A percentile compares a stretch with the other conserved stretches of the same genome.
These are phyloP conservation scores for Halcyon badia DNA, from an alignment of 2,797 vertebrate genomes.

Conservation along the genomic window DNA sequence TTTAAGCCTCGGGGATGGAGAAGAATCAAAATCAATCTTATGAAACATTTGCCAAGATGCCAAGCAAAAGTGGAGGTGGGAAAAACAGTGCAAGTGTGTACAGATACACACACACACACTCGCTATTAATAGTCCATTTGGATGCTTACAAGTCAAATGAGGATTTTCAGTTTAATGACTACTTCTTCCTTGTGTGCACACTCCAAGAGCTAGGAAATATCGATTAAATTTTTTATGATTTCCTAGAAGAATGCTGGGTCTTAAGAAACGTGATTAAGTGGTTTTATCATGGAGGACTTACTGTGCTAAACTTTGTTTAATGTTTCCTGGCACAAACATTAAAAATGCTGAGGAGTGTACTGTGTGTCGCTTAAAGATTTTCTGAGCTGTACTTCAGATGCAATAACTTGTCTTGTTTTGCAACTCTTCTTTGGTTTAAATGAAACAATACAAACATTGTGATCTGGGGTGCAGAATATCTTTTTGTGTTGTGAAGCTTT, in stretches of 20 bases:
- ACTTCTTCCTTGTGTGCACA: not conserved
- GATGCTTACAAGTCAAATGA: not conserved
- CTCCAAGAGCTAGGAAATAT: not conserved
- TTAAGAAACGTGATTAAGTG: conserved; percentile 2
- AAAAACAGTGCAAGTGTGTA: not conserved
- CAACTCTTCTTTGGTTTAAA: not conserved
- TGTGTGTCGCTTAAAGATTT: not conserved
- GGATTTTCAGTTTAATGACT: not conserved
- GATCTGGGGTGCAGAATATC: not conserved
- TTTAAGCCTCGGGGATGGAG: conserved; percentile 2
- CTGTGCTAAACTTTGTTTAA: conserved; percentile 5
- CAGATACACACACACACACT: not conserved
- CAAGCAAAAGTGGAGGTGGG: not conserved
- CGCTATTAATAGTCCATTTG: not conserved
- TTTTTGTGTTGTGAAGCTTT: not conserved
- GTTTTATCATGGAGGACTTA: not conserved
- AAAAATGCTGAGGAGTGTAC: not conserved
- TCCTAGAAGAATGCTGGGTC: conserved; percentile 21
- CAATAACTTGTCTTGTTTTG: not conserved
- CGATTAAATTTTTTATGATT: not conserved
- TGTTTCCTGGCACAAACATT: not conserved
- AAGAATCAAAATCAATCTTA: conserved; percentile 6
- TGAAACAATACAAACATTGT: not conserved
- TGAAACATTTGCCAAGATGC: not conserved
- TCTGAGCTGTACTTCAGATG: not conserved